Conservation (phyloP, 2,888 invertebrate species). For the Cetonia aurata region DNA sequence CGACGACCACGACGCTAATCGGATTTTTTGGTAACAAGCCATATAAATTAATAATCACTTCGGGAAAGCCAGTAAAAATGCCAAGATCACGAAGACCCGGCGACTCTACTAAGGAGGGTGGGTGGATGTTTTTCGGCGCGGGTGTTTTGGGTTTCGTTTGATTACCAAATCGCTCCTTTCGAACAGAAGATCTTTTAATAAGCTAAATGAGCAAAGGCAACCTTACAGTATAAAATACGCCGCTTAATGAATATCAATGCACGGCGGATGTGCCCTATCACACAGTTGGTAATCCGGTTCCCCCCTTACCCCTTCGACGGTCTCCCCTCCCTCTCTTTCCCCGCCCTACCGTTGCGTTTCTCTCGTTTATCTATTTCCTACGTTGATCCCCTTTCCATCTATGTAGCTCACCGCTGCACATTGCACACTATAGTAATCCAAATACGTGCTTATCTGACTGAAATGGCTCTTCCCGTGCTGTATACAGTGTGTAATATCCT, state of each 20-base stretch:
- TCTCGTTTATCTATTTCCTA: conserved; percentile 62
- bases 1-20: conserved; percentile 55
- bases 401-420: conserved; percentile 56
- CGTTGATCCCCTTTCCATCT: conserved; percentile 63
- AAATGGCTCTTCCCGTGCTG: conserved; percentile 57
- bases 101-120: neutral
- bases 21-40: conserved; percentile 62
- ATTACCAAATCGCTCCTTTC: conserved; percentile 30
- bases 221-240: conserved; percentile 43
- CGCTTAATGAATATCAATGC: conserved; percentile 57
- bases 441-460: conserved; percentile 61
- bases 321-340: conserved; percentile 49
- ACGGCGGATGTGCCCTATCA: conserved; percentile 61
- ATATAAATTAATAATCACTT: conserved; percentile 62
- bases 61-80: conserved; percentile 22
- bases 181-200: conserved; percentile 24
- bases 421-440: conserved; percentile 59
- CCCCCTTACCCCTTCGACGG: conserved; percentile 53
- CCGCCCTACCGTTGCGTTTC: conserved; percentile 52
- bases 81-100: conserved; percentile 5
- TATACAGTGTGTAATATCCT: conserved; percentile 36
- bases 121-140: neutral
- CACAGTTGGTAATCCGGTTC: conserved; percentile 59
- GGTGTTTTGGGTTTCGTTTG: conserved; percentile 21
- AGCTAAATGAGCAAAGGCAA: conserved; percentile 40